Evolutionary conservation across 2,113 vertebrate genomes (phyloP).

Genomic region (Misgurnus anguillicaudatus): DNA sequence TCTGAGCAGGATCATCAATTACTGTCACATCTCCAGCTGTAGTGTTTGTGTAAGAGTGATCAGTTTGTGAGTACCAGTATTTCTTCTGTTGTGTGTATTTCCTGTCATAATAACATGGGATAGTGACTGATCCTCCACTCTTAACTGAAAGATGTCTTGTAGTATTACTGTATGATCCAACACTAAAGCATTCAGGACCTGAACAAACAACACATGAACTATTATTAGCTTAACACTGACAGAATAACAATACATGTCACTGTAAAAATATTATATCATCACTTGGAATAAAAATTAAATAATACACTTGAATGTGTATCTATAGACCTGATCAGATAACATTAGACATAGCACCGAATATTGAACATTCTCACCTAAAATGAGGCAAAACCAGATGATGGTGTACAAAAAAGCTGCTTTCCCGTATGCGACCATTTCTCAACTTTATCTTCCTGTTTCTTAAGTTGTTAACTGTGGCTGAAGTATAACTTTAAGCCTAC

Average conservation of each 20-base stretch:
- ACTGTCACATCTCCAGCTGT: not conserved
- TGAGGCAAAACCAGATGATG: not conserved
- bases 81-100: not conserved
- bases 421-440: not conserved
- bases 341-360: too few species aligned
- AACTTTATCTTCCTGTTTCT: not conserved
- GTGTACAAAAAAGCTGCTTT: not conserved
- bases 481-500: not conserved
- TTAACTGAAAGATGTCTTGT: not conserved
- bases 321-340: too few species aligned
- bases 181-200: not conserved
- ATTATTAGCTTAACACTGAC: not conserved
- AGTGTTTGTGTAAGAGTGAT: not conserved
- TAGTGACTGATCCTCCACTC: not conserved
- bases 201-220: constrained; percentile 4
- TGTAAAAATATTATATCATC: not conserved
- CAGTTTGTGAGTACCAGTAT: not conserved
- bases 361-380: not conserved
- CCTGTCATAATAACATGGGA: not conserved
- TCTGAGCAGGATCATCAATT: constrained; percentile 33
- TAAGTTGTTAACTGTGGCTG: not conserved
- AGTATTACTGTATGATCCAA: fast-evolving
- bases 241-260: not conserved
- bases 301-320: too few species aligned
- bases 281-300: not conserved